Base-by-base conservation (phyloP, 2,888 invertebrate genomes). In the Leistus spinibarbis region DNA sequence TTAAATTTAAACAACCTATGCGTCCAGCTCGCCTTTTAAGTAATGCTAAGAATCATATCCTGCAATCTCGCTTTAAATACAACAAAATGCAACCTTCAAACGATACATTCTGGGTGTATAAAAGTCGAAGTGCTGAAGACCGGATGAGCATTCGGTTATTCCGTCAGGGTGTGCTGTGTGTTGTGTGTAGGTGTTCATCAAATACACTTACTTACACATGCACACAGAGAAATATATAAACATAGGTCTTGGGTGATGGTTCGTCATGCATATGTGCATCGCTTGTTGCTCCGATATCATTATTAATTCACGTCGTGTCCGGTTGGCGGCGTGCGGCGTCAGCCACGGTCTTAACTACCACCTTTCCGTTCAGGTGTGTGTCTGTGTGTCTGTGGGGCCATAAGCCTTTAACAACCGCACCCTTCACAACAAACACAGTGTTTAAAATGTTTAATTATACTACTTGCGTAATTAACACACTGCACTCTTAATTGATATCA, bases 271-370 rank as follows among this genome's bases (percentile, higher is more conserved):
- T n/a, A n/a, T 40, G 40, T 40, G 40, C 40, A 40, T 40, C 40
- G 40, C 13, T 40, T 13, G 40, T 13, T 40, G 10, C 20, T 60
- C 60, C 60, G 60, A 60, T 60, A 60, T 60, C 27, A 64, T 64
- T 23, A 64, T 64, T 64, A 64, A 64, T 64, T 64, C 64, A 64
- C 13, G 27, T 64, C 64, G 16, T 22, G 64, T 64, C 27, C 27
- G 64, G 22, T 64, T 64, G 64, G 24, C 27, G 64, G 64, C 64
- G 64, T 64, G 64, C 64, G 64, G 64, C 64, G 64, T 64, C 64
- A 64, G 22, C 24, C 64, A 24, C 64, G 27, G 16, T 17, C 64
- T 27, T 22, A 40, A 40, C 40, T 23, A 23, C 64, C 23, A 23
- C 64, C 27, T 16, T 22, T 23, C 60, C 60, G 22, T 60, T 19